Base-by-base conservation (phyloP, 2,888 invertebrate species). In the Nowickia ferox region DNA sequence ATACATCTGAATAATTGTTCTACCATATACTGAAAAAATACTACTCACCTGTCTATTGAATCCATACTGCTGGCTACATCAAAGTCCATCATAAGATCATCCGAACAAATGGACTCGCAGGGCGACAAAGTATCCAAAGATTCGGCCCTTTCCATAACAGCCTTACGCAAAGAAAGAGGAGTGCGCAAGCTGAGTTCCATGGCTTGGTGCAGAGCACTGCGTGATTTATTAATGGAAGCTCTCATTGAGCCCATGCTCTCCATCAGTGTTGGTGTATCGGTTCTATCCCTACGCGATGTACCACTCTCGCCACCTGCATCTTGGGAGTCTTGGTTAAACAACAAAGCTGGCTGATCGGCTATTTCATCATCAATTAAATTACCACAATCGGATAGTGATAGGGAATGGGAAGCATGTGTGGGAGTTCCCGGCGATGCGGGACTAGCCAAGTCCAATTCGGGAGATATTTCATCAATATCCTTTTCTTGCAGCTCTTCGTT, bases 41-140 rank as follows among this genome's bases (percentile, higher is more conserved):
- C 6, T 30, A 30, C 30, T 84, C 84, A 92, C 91, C 90, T 91
- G 86, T 93, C 93, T 69, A 93, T 92, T 17, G 93, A 93, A 87
- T 93, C 93, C 78, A 93, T 89, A 79, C 93, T 93, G 88, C 93
- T 93, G 81, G 91, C 94, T 44, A 92, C 89, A 88, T 97, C 97
- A 90, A 96, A 97, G 93, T 97, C 97, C 94, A 97, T 95, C 95
- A 97, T 97, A 84, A 97, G 94, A 92, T 97, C 97, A 90, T 97
- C 97, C 8, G 97, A 97, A 55, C 96, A 96, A 82, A 97, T 95
- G 88, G 97, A 97, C 88, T 96, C 96, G 89, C 96, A 96, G 2
- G 96, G 95, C n/a, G 97, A 97, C 80, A 97, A 92, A 0, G 97
- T 97, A 90, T 97, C 97, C 86, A 97, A 92, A 1, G 97, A 97